Percentiles rank a stretch among this genome's conserved stretches.
Evolutionary conservation across 2,113 vertebrate genomes (phyloP).

Genomic region (Spermophilus dauricus): DNA sequence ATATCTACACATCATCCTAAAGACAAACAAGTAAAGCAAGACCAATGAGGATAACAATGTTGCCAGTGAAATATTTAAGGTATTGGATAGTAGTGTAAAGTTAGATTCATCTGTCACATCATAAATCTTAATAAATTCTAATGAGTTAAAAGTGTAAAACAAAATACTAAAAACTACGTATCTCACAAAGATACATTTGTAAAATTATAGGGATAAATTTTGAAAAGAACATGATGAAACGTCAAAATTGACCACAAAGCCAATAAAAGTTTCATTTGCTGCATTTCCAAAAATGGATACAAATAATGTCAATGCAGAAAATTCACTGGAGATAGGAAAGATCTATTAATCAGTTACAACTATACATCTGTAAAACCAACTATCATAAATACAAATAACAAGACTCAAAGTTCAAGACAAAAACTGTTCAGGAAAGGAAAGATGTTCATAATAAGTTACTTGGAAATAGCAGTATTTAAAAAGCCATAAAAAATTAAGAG

Average conservation of each 20-base stretch:
- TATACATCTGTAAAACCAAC: not conserved
- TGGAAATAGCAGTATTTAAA: not conserved
- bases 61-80: not conserved
- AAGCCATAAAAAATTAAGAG: not conserved
- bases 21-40: not conserved
- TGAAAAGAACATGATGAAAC: constrained; percentile 28
- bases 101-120: constrained; percentile 21
- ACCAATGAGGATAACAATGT: not conserved
- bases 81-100: not conserved
- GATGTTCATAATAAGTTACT: not conserved
- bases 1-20: not conserved
- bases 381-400: not conserved
- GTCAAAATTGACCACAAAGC: not conserved
- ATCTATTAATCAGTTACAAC: not conserved
- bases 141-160: constrained; percentile 20
- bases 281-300: not conserved
- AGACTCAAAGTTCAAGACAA: constrained; percentile 26
- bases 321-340: not conserved
- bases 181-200: not conserved
- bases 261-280: constrained; percentile 47
- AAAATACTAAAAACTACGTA: not conserved
- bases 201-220: not conserved
- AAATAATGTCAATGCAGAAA: not conserved
- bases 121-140: constrained; percentile 4
- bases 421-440: not conserved